A percentile compares a stretch with the other conserved stretches of the same genome.
Conservation (phyloP, 64 coral and sea anemone genomes). For the Montipora cactus region DNA sequence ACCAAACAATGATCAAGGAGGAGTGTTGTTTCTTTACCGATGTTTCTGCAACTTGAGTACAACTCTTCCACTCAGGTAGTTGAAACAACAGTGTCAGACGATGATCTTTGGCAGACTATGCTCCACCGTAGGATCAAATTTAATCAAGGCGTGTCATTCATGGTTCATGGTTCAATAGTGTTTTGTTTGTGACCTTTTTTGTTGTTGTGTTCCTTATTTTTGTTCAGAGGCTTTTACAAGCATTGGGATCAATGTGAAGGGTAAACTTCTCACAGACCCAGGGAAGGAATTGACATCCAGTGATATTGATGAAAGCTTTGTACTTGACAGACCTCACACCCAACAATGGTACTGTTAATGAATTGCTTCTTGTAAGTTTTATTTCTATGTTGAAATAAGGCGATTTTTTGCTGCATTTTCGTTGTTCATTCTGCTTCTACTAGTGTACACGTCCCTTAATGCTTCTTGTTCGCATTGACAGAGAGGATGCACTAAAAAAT, state of each 20-base stretch:
- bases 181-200: background rate
- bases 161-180: too few relatives aligned
- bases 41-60: too few relatives aligned
- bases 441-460: background rate
- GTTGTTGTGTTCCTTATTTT: background rate
- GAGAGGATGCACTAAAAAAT: background rate
- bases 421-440: background rate
- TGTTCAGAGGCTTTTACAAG: slow-evolving; percentile 30
- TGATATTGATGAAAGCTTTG: background rate
- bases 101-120: too few relatives aligned
- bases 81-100: too few relatives aligned
- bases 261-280: slow-evolving; percentile 49
- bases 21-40: too few relatives aligned
- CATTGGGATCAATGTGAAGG: slow-evolving; percentile 42
- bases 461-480: background rate
- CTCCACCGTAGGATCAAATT: too few relatives aligned
- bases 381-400: background rate
- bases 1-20: too few relatives aligned
- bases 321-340: background rate
- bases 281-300: background rate
- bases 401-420: too few relatives aligned
- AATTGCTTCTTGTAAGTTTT: background rate
- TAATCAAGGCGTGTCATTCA: too few relatives aligned
- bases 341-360: background rate
- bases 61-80: too few relatives aligned